phyloP scores from a whole-genome alignment of 2,113 vertebrate species.

The Lethenteron reissneri region DNA sequence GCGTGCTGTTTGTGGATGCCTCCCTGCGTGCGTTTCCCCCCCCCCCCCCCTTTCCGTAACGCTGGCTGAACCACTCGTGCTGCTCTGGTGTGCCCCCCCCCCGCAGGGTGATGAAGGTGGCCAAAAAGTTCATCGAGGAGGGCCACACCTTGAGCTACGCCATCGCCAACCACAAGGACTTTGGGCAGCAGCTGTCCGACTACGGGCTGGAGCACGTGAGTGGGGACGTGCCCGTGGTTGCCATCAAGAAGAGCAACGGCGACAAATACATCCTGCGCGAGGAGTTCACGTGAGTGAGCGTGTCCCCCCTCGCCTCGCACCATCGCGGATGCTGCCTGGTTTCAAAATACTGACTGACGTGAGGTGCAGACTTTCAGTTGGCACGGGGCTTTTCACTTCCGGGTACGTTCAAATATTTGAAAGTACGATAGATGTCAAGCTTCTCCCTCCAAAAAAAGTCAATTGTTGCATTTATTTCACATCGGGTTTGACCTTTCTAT shows the following conservation, averaged over 20 bases:
- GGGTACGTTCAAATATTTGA: not conserved
- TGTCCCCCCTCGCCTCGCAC: too few relatives aligned
- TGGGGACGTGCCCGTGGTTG: slow-evolving; percentile 57
- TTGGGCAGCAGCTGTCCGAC: slow-evolving; percentile 55
- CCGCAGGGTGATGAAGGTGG: slow-evolving; percentile 79
- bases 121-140: slow-evolving; percentile 63
- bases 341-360: too few relatives aligned
- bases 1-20: too few relatives aligned
- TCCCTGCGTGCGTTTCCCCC: not conserved
- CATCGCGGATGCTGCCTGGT: too few relatives aligned
- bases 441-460: not conserved
- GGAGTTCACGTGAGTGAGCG: slow-evolving; percentile 63
- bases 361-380: too few relatives aligned
- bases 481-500: too few relatives aligned
- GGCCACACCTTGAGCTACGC: slow-evolving; percentile 59
- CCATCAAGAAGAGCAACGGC: slow-evolving; percentile 56
- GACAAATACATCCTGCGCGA: slow-evolving; percentile 85
- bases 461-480: too few relatives aligned
- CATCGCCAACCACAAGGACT: slow-evolving; percentile 53
- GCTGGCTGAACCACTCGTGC: too few relatives aligned
- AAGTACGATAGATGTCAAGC: not conserved
- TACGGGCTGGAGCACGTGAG: slow-evolving; percentile 46
- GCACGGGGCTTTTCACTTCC: too few relatives aligned
- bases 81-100: not conserved
- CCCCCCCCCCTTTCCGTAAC: not conserved